Conservation (phyloP, 2,888 invertebrate genomes). For the Amphipoea lucens region DNA sequence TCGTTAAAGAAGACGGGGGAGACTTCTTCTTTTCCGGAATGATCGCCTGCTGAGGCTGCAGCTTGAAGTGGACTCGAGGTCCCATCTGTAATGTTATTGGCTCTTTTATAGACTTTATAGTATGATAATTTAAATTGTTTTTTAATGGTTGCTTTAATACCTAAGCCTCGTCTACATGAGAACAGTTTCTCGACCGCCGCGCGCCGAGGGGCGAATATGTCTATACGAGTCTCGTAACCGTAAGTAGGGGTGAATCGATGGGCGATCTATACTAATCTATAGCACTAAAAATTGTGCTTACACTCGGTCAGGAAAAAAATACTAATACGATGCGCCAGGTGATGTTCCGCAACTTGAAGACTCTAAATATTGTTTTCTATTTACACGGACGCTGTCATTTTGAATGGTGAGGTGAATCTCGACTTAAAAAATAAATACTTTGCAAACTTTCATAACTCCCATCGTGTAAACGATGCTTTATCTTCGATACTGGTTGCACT, state of each 20-base stretch:
- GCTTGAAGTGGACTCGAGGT: slow-evolving; percentile 91
- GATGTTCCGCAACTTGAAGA: not conserved
- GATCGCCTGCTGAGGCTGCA: slow-evolving; percentile 85
- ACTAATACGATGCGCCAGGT: not conserved
- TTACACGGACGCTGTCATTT: not conserved
- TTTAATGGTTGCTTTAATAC: not conserved
- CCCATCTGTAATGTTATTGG: slow-evolving; percentile 68
- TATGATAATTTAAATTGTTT: not conserved
- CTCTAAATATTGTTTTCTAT: not conserved
- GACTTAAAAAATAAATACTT: not conserved
- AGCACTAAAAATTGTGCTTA: not conserved
- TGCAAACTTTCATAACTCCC: not conserved
- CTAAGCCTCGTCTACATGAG: not conserved
- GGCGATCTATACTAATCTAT: no score
- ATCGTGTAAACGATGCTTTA: slow-evolving; percentile 8
- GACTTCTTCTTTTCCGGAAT: slow-evolving; percentile 87
- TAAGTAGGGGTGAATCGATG: no score
- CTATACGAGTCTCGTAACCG: no score
- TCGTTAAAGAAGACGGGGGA: slow-evolving; percentile 83
- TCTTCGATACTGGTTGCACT: not conserved
- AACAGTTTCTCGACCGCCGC: not conserved
- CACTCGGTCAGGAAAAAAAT: no score
- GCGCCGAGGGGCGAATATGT: no score
- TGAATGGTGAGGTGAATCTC: not conserved
- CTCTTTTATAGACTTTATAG: not conserved